Conservation (phyloP, 2,888 invertebrate species). For the Aphidoletes aphidimyza region DNA sequence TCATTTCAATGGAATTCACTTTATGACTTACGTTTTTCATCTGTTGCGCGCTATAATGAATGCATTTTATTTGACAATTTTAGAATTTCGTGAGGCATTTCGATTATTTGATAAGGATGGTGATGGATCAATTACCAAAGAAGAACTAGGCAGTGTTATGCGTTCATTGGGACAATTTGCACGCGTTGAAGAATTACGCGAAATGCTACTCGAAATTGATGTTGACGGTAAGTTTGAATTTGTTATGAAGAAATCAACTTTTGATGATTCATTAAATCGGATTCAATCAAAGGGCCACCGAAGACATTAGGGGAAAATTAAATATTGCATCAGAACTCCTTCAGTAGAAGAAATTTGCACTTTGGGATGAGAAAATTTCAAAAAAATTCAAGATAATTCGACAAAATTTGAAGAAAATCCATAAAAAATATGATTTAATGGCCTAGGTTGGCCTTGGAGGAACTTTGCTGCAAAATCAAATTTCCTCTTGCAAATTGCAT, state of each 20-base stretch:
- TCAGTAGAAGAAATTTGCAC: no score
- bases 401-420: no score
- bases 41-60: not conserved
- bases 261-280: not conserved
- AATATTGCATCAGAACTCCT: no score
- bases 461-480: no score
- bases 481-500: no score
- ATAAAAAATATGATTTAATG: no score
- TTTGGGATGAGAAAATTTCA: no score
- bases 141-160: constrained; percentile 87
- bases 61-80: not conserved
- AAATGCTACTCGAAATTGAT: constrained; percentile 86
- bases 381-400: no score
- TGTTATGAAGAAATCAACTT: not conserved
- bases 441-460: no score
- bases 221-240: constrained; percentile 73
- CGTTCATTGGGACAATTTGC: constrained; percentile 87
- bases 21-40: not conserved
- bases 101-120: constrained; percentile 89
- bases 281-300: no score
- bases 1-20: no score
- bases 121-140: constrained; percentile 88
- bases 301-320: no score
- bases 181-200: constrained; percentile 84
- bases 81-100: constrained; percentile 87